Conservation (phyloP, 2,888 invertebrate species). For the Gibbula magus region DNA sequence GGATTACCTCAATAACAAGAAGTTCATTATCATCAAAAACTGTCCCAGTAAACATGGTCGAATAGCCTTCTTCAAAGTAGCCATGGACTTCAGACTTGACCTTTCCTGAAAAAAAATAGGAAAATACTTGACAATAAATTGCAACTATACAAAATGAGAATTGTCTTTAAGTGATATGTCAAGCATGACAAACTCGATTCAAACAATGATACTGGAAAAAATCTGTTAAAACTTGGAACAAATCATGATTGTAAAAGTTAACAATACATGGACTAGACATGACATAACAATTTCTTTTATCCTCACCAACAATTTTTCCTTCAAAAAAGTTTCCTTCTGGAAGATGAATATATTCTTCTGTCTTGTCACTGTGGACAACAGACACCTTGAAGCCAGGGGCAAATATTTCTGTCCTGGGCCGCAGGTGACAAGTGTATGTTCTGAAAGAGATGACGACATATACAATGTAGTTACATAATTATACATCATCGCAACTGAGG, state of each 20-base stretch:
- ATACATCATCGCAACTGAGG: not conserved
- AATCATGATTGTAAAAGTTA: too few species aligned
- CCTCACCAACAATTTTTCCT: slow-evolving; percentile 45
- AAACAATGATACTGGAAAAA: too few species aligned
- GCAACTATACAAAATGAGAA: not conserved
- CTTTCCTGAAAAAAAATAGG: slow-evolving; percentile 32
- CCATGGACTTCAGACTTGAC: slow-evolving; percentile 43
- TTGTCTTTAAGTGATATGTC: too few species aligned
- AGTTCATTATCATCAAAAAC: slow-evolving; percentile 29
- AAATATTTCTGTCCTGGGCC: slow-evolving; percentile 38
- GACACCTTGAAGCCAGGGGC: slow-evolving; percentile 40
- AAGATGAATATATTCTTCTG: slow-evolving; percentile 25
- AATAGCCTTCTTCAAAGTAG: slow-evolving; percentile 34
- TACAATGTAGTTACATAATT: not conserved
- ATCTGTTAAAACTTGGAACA: too few species aligned
- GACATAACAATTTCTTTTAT: not conserved
- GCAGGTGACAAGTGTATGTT: slow-evolving; percentile 36
- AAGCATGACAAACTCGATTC: too few species aligned
- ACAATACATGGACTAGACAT: not conserved
- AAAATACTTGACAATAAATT: not conserved
- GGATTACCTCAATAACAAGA: slow-evolving; percentile 43
- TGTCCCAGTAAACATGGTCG: slow-evolving; percentile 37
- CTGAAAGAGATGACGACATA: slow-evolving; percentile 24
- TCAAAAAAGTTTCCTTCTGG: slow-evolving; percentile 36
- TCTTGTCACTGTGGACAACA: slow-evolving; percentile 32